These are phyloP conservation scores for Glossosoma conforme DNA, from an alignment of 1,140 invertebrate species.

Conservation along the genomic window DNA sequence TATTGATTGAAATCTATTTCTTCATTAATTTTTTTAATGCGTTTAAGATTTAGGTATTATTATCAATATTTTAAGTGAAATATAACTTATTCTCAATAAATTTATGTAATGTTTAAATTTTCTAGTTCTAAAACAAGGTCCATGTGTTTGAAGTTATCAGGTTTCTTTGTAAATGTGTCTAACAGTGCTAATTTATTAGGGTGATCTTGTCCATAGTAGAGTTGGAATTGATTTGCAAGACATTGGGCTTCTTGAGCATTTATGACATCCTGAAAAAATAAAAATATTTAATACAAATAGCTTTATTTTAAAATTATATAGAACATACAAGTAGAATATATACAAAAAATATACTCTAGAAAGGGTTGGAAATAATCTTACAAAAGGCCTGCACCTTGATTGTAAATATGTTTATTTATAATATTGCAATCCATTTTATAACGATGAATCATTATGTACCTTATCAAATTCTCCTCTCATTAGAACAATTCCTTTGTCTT, in stretches of 20 bases:
- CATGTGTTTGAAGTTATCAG: slow-evolving; percentile 77
- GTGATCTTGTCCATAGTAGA: slow-evolving; percentile 73
- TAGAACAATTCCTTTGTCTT: slow-evolving; percentile 73
- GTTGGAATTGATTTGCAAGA: slow-evolving; percentile 77
- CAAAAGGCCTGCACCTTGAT: too few relatives aligned
- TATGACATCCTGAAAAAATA: slow-evolving; percentile 58
- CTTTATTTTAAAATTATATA: slow-evolving; percentile 6
- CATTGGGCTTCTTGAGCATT: slow-evolving; percentile 76
- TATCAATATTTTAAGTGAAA: too few relatives aligned
- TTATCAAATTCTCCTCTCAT: slow-evolving; percentile 87
- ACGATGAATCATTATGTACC: too few relatives aligned
- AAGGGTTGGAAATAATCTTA: too few relatives aligned
- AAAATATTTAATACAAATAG: neutral
- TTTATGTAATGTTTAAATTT: slow-evolving; percentile 48
- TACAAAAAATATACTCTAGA: neutral
- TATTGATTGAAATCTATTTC: too few relatives aligned
- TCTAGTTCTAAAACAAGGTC: slow-evolving; percentile 78
- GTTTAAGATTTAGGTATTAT: too few relatives aligned
- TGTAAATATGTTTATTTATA: too few relatives aligned
- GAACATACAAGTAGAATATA: neutral
- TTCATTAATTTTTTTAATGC: too few relatives aligned
- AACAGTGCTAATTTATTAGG: slow-evolving; percentile 59
- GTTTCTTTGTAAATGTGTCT: slow-evolving; percentile 64
- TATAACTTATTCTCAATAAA: too few relatives aligned
- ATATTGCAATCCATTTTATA: too few relatives aligned